Evolutionary conservation across 2,113 vertebrate genomes (phyloP).

Genomic region (Sitta europaea): DNA sequence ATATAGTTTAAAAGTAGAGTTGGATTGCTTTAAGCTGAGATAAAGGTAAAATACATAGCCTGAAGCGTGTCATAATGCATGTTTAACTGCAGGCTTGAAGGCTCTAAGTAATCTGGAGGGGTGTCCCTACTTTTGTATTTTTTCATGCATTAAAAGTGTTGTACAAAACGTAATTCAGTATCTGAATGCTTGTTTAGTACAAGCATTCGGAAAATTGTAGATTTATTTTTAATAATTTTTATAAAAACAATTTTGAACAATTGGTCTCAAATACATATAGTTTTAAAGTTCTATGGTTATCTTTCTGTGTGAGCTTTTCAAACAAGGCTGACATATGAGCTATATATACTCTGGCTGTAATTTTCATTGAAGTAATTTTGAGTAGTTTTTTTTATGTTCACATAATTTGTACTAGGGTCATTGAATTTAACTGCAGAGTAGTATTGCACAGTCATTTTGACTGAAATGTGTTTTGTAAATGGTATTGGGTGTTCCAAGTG

Average conservation of each 20-base stretch:
- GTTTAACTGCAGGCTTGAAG: not conserved
- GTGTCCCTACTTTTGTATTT: not conserved
- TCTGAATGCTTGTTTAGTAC: not conserved
- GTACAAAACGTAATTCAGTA: not conserved
- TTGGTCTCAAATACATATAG: not conserved
- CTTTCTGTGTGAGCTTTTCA: not conserved
- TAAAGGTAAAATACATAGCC: not conserved
- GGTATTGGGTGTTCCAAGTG: not conserved
- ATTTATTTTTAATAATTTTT: not conserved
- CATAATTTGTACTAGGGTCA: not conserved
- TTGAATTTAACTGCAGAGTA: conserved; percentile 36
- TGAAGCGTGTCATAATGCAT: not conserved
- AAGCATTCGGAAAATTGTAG: not conserved
- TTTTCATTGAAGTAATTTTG: conserved; percentile 2
- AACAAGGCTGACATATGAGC: not conserved
- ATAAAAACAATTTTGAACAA: not conserved
- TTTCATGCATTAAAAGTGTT: not conserved
- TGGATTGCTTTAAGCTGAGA: not conserved
- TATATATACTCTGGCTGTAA: not conserved
- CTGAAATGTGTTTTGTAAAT: conserved; percentile 29
- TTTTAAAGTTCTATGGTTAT: not conserved
- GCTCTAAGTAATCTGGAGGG: not conserved
- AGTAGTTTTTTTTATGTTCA: not conserved
- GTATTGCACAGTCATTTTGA: not conserved
- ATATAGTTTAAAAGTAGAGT: not conserved